phyloP scores from a whole-genome alignment of 1,140 invertebrate genomes.

The Drosophila sp. region DNA sequence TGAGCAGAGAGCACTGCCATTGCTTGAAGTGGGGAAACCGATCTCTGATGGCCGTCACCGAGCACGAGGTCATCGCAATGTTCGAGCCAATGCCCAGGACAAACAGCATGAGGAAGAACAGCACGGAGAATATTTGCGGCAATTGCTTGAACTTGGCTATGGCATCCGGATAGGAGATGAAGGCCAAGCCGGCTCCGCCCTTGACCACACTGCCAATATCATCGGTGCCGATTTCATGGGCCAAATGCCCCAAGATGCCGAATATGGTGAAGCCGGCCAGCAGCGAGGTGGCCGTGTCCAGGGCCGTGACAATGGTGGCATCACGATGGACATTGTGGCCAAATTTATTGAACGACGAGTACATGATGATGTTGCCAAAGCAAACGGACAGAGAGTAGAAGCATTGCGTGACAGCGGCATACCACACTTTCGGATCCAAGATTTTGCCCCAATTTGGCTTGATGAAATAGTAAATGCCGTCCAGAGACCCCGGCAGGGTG shows the following conservation, averaged over 20 bases:
- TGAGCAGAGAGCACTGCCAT: conserved; percentile 85
- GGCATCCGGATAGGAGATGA: conserved; percentile 95
- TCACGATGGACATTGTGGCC: conserved; percentile 91
- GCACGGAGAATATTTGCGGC: conserved; percentile 93
- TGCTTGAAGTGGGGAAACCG: conserved; percentile 86
- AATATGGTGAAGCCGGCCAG: conserved; percentile 95
- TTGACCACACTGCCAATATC: conserved; percentile 85
- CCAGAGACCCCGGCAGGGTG: conserved; percentile 89
- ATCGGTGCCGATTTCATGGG: conserved; percentile 86
- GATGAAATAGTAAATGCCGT: conserved; percentile 91
- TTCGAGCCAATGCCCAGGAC: conserved; percentile 91
- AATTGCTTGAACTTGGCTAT: conserved; percentile 91
- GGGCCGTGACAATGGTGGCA: conserved; percentile 89
- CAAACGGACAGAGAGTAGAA: conserved; percentile 93
- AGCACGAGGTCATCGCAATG: conserved; percentile 87
- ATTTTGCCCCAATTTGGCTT: conserved; percentile 89
- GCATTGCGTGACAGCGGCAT: conserved; percentile 93
- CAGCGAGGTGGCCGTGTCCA: conserved; percentile 92
- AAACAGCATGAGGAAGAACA: conserved; percentile 95
- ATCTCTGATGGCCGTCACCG: conserved; percentile 89
- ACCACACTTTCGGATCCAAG: conserved; percentile 89
- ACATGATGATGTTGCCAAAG: conserved; percentile 92
- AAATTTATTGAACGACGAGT: conserved; percentile 93
- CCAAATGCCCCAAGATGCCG: conserved; percentile 91
- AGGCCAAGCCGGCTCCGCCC: conserved; percentile 90